Percentiles rank a stretch among this genome's conserved stretches.
These are phyloP conservation scores for Gymnogyps californianus DNA, from an alignment of 2,113 vertebrate species.

Conservation along the genomic window DNA sequence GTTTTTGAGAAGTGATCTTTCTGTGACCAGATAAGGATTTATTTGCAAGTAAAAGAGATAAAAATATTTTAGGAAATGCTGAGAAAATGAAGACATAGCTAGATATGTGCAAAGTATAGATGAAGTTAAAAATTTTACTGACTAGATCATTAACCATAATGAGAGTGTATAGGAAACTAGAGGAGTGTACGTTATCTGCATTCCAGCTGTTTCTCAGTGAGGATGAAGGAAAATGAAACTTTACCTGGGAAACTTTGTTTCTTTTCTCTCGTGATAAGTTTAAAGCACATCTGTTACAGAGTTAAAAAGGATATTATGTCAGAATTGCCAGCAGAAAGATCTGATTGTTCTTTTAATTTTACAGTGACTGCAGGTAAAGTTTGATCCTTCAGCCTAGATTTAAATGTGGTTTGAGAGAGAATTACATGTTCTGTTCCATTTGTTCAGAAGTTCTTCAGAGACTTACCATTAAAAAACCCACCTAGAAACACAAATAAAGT, in stretches of 20 bases:
- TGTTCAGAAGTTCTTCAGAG: neutral
- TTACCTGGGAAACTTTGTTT: neutral
- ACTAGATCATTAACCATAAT: conserved; percentile 6
- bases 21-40: neutral
- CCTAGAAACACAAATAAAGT: neutral
- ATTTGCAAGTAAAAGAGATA: neutral
- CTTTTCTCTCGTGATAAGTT: neutral
- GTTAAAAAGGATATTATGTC: neutral
- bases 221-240: neutral
- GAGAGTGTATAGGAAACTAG: neutral
- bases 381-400: neutral
- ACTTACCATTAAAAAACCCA: neutral
- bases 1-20: neutral
- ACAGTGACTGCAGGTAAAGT: neutral
- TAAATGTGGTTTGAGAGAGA: neutral
- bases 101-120: neutral
- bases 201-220: neutral
- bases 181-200: neutral
- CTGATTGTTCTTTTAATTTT: conserved; percentile 14
- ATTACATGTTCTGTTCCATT: neutral
- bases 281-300: neutral
- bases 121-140: neutral
- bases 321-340: neutral
- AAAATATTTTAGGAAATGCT: neutral
- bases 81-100: neutral